phyloP scores from a whole-genome alignment of 1,140 invertebrate genomes.

The Watersipora subatra region DNA sequence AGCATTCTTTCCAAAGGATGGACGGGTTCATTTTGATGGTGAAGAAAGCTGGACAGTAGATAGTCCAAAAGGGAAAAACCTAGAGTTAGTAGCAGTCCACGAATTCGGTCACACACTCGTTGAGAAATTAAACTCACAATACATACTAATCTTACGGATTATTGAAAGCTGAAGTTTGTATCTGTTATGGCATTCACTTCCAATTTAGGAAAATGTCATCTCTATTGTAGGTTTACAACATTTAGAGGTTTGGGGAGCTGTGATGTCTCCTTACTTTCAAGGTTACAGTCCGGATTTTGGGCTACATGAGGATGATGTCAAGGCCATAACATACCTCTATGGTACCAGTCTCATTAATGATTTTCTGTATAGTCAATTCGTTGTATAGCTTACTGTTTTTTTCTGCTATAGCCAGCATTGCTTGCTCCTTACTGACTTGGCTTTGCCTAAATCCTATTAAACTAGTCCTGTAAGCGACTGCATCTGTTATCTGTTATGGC shows the following conservation, averaged over 20 bases:
- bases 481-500: too few species aligned
- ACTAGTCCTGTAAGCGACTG: too few species aligned
- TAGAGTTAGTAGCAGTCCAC: conserved; percentile 34
- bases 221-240: conserved; percentile 27
- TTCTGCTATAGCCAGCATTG: too few species aligned
- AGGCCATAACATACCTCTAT: conserved; percentile 29
- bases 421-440: too few species aligned
- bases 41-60: conserved; percentile 55
- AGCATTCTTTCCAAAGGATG: conserved; percentile 64
- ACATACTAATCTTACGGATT: not conserved
- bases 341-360: too few species aligned
- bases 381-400: too few species aligned
- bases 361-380: too few species aligned
- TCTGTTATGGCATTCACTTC: not conserved
- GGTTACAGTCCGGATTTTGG: conserved; percentile 14
- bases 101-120: conserved; percentile 38
- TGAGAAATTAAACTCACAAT: conserved; percentile 3
- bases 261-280: conserved; percentile 39
- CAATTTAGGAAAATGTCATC: not conserved
- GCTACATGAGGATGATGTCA: conserved; percentile 26
- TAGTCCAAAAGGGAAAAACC: conserved; percentile 22
- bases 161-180: not conserved
- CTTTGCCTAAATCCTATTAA: too few species aligned
- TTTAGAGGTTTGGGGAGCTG: conserved; percentile 22
- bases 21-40: conserved; percentile 78